A percentile compares a stretch with the other conserved stretches of the same genome.
Conservation (phyloP, 2,888 invertebrate genomes). For the Trichogramma dendrolimi region DNA sequence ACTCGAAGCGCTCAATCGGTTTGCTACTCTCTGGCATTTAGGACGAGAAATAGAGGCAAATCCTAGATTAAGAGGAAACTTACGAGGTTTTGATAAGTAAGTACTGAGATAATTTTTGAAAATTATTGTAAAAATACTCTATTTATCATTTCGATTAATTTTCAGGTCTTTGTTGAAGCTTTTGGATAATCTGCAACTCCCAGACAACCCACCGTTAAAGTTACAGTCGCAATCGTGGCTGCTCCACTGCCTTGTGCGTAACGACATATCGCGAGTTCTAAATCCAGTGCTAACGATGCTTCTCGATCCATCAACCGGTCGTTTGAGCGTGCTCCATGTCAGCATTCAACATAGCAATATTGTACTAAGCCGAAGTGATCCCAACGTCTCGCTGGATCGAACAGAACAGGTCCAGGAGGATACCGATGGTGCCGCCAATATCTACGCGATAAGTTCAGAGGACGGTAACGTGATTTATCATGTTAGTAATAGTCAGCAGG, state of each 20-base stretch:
- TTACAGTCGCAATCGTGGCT: slow-evolving; percentile 73
- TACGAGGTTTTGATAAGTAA: slow-evolving; percentile 62
- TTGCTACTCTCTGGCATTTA: slow-evolving; percentile 71
- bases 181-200: slow-evolving; percentile 63
- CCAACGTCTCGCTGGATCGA: slow-evolving; percentile 37
- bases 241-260: slow-evolving; percentile 66
- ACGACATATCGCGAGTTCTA: slow-evolving; percentile 73
- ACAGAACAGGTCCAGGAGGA: slow-evolving; percentile 44
- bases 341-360: slow-evolving; percentile 59
- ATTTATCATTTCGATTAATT: slow-evolving; percentile 14
- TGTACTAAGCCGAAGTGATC: slow-evolving; percentile 43
- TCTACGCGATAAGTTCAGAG: slow-evolving; percentile 78
- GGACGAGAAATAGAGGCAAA: slow-evolving; percentile 64
- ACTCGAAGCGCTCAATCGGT: slow-evolving; percentile 63
- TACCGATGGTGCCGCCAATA: slow-evolving; percentile 55
- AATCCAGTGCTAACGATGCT: slow-evolving; percentile 74
- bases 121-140: background rate
- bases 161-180: slow-evolving; percentile 69
- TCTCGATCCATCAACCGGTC: slow-evolving; percentile 72
- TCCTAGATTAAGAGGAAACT: slow-evolving; percentile 53
- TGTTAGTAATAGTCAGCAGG: slow-evolving; percentile 53
- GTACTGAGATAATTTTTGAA: slow-evolving; percentile 15
- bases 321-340: slow-evolving; percentile 75
- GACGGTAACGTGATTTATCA: slow-evolving; percentile 73
- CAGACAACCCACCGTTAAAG: slow-evolving; percentile 58